phyloP scores from a whole-genome alignment of 1,140 invertebrate genomes.

The Melanaphis sacchari region DNA sequence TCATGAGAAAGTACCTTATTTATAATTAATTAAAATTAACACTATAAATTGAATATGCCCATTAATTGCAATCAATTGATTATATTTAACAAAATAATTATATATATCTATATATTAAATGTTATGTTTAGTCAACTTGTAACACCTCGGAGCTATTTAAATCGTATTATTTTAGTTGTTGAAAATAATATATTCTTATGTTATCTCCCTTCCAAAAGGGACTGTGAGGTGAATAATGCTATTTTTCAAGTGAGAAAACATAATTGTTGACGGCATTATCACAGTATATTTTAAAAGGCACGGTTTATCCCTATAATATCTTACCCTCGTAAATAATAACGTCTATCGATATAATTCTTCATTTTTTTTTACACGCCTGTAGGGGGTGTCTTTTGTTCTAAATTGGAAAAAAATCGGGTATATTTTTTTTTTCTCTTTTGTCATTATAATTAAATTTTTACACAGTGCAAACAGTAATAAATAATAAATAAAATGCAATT shows the following conservation, averaged over 20 bases:
- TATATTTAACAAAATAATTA: background rate
- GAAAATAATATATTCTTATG: constrained; percentile 30
- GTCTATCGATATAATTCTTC: constrained; percentile 49
- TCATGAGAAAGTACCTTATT: background rate
- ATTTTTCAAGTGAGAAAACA: constrained; percentile 41
- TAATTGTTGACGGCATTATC: constrained; percentile 53
- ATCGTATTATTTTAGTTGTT: constrained; percentile 26
- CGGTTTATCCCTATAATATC: constrained; percentile 54
- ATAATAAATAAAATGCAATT: background rate
- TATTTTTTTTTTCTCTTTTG: background rate
- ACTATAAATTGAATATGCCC: background rate
- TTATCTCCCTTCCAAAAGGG: background rate
- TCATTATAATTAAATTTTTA: constrained; percentile 19
- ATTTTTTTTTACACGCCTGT: constrained; percentile 37
- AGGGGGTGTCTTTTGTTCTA: constrained; percentile 31
- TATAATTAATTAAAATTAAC: background rate
- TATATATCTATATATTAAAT: background rate
- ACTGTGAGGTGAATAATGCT: background rate
- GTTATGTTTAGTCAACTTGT: background rate
- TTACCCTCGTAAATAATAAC: constrained; percentile 43
- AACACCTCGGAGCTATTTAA: background rate
- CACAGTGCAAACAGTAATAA: background rate
- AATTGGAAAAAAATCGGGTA: background rate
- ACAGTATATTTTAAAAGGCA: constrained; percentile 35
- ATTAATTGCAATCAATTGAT: background rate